Base-by-base conservation (phyloP, 2,113 vertebrate species). In the Plecotus auritus region DNA sequence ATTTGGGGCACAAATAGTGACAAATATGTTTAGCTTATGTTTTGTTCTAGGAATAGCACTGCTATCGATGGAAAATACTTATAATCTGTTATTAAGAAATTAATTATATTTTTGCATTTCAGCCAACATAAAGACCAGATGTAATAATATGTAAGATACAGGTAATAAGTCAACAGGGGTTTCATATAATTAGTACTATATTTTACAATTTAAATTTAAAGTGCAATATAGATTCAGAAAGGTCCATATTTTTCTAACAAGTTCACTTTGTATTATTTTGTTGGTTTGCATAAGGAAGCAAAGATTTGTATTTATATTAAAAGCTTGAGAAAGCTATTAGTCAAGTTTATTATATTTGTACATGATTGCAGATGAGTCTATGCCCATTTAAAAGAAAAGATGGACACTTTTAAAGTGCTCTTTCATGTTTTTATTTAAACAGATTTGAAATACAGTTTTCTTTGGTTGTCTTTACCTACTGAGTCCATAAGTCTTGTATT, bases 371-470 rank as follows among this genome's bases (percentile, higher is more conserved):
- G 84, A 94, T 93, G 95, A 98, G 95, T 97, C 73, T 95, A 45
- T 94, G 96, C 97, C 94, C 96, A 97, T 97, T 97, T 97, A 96
- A 98, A 94, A 97, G 90, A 97, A 98, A 98, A 97, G 0, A 83
- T 49, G 45, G 97, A 97, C 96, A 97, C 97, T 97, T 98, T 97
- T 98, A 97, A 98, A 98, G 87, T 96, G 97, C 97, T 96, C 97
- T 98, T 98, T 98, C 98, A 97, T 97, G 97, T 95, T 98, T 98
- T 98, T 98, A 97, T 98, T 98, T 97, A 97, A 98, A 97, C 93
- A 95, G 93, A 93, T 93, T 88, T 98, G 64, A 97, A 96, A 97
- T 88, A 95, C 85, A 93, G 47, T 93, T 95, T 96, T 91, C 93
- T 97, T 98, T 97, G 94, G 94, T 82, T 98, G 96, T 95, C 91